Evolutionary conservation across 2,113 vertebrate genomes (phyloP).

Genomic region (Climacteris rufus): DNA sequence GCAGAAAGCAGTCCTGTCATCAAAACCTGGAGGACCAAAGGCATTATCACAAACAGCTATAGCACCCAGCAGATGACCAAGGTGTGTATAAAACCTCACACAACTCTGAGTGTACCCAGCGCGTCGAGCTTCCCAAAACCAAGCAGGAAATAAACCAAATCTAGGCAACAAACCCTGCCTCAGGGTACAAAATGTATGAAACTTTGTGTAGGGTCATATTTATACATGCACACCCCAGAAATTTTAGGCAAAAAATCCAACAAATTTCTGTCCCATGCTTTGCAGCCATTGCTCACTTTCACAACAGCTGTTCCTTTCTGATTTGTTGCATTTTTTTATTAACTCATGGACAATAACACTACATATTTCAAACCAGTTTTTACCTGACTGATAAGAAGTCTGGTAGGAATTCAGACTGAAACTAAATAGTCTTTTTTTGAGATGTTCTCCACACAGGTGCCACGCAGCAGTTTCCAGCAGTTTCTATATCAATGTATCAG

Average conservation of each 20-base stretch:
- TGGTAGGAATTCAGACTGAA: background rate
- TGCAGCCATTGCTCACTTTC: background rate
- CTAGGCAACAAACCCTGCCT: background rate
- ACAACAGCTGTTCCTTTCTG: background rate
- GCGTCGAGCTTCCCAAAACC: background rate
- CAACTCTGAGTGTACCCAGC: background rate
- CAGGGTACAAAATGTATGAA: background rate
- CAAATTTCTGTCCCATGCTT: rapidly evolving
- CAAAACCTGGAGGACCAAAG: background rate
- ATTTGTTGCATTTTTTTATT: background rate
- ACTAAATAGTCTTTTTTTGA: background rate
- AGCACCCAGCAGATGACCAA: background rate
- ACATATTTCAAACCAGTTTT: background rate
- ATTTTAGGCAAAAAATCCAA: background rate
- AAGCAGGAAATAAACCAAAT: background rate
- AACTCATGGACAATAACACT: background rate
- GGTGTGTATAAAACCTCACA: background rate
- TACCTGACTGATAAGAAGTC: background rate
- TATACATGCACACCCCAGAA: rapidly evolving
- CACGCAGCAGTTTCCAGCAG: background rate
- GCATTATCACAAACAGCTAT: background rate
- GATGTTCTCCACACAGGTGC: background rate
- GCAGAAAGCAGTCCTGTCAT: background rate
- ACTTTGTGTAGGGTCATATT: background rate
- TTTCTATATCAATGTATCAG: background rate